These are phyloP conservation scores for Sebastes schlegelii DNA, from an alignment of 2,113 vertebrate species.

Conservation along the genomic window DNA sequence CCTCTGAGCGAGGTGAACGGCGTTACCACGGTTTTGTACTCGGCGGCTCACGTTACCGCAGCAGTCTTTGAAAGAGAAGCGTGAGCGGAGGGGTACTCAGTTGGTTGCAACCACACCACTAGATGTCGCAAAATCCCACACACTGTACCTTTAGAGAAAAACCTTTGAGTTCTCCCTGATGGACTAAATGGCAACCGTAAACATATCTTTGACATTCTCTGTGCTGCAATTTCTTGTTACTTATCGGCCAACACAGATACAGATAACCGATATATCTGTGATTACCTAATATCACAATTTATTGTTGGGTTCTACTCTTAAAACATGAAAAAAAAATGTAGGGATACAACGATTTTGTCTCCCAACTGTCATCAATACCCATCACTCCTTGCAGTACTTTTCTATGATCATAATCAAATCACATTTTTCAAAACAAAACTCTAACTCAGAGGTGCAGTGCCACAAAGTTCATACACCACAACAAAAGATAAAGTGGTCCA, in stretches of 20 bases:
- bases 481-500: not conserved
- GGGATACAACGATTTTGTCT: not conserved
- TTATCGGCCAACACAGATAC: not conserved
- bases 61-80: no score
- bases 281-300: not conserved
- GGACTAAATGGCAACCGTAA: not conserved
- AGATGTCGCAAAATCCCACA: no score
- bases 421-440: conserved; percentile 5
- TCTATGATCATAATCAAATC: not conserved
- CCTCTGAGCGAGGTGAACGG: no score
- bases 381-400: not conserved
- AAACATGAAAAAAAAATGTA: not conserved
- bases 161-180: not conserved
- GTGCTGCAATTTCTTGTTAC: not conserved
- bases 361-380: not conserved
- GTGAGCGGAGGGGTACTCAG: no score
- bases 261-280: not conserved
- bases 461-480: not conserved
- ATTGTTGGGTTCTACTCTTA: not conserved
- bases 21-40: no score
- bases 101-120: no score
- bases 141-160: not conserved
- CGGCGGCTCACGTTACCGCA: no score
- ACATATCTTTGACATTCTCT: not conserved
- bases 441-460: not conserved